A percentile compares a stretch with the other conserved stretches of the same genome.
These are phyloP conservation scores for Noctua pronuba DNA, from an alignment of 2,888 invertebrate genomes.

Conservation along the genomic window DNA sequence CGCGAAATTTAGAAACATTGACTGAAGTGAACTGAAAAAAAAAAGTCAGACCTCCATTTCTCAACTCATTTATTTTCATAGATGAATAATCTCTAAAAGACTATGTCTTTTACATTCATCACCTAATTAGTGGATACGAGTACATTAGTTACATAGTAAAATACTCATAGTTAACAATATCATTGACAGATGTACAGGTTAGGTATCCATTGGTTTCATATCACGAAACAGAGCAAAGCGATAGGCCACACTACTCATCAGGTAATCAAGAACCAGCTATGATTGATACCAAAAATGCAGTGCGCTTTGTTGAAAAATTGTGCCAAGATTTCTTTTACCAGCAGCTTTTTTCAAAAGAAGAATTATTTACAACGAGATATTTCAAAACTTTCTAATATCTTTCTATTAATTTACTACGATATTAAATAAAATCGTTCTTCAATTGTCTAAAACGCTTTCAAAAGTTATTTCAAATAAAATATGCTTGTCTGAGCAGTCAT, in stretches of 20 bases:
- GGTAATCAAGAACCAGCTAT: background rate
- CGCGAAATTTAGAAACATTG: too few relatives aligned
- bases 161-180: slow-evolving; percentile 45
- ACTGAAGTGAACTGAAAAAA: too few relatives aligned
- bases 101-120: slow-evolving; percentile 79
- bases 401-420: background rate
- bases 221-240: slow-evolving; percentile 3
- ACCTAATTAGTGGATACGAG: slow-evolving; percentile 74
- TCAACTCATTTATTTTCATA: slow-evolving; percentile 75
- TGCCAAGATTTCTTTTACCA: background rate
- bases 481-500: background rate
- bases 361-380: background rate
- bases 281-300: background rate
- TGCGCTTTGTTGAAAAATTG: background rate
- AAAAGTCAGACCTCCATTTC: slow-evolving; percentile 38
- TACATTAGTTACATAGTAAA: slow-evolving; percentile 51
- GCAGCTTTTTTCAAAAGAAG: background rate
- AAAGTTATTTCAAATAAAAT: background rate
- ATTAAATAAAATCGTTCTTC: background rate
- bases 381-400: background rate
- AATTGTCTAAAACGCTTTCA: background rate
- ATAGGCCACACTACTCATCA: background rate
- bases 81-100: slow-evolving; percentile 81
- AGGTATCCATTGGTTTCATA: slow-evolving; percentile 27
- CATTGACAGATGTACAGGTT: slow-evolving; percentile 33